Evolutionary conservation across 1,140 invertebrate species (phyloP).

Genomic region (Pteromalus puparum): DNA sequence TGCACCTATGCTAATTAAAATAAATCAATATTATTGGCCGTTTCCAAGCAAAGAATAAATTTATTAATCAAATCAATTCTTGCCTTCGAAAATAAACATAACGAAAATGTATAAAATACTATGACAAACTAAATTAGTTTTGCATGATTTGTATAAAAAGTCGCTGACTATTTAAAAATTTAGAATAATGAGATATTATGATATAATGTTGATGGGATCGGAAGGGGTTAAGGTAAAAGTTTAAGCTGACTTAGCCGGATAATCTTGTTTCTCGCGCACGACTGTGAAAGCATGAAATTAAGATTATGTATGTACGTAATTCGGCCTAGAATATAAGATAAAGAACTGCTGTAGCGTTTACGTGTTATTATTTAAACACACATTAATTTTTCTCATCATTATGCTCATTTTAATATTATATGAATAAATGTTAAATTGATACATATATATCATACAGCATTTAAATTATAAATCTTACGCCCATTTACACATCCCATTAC

Average conservation of each 20-base stretch:
- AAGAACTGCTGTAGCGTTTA: background rate
- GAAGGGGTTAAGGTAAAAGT: background rate
- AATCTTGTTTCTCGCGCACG: background rate
- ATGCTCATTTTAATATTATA: background rate
- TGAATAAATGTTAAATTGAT: background rate
- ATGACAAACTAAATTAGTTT: too few relatives aligned
- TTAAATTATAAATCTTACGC: too few relatives aligned
- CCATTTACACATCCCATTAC: too few relatives aligned
- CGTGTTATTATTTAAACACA: background rate
- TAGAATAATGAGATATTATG: background rate
- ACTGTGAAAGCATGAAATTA: background rate
- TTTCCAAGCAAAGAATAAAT: too few relatives aligned
- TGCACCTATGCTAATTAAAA: too few relatives aligned
- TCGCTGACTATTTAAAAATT: background rate
- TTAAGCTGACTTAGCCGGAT: background rate
- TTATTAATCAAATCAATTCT: too few relatives aligned
- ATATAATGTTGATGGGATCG: background rate
- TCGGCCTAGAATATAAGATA: background rate
- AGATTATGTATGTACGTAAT: background rate
- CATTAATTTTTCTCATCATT: background rate
- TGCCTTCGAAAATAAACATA: too few relatives aligned
- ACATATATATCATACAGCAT: background rate
- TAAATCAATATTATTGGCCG: too few relatives aligned
- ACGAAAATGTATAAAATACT: too few relatives aligned
- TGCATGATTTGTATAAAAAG: too few relatives aligned